Evolutionary conservation across 2,797 vertebrate genomes (phyloP).

Genomic region (Alcedo atthis): DNA sequence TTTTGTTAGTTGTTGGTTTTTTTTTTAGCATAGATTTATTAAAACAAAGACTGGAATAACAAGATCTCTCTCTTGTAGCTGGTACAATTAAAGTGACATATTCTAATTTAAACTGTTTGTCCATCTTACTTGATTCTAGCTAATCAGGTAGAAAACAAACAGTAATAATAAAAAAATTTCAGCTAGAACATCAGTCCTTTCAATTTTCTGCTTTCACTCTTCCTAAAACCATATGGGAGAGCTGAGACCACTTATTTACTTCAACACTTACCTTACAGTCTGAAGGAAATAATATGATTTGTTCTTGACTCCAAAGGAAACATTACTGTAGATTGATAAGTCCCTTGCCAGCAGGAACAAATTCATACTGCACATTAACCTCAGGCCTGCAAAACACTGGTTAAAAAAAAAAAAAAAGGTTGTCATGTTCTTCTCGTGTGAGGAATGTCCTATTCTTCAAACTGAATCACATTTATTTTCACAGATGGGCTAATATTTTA

Average conservation of each 20-base stretch:
- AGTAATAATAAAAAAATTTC: not conserved
- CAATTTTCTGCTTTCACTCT: not conserved
- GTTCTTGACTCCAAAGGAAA: not conserved
- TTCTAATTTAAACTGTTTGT: not conserved
- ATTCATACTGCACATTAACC: not conserved
- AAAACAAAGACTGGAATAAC: not conserved
- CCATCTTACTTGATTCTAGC: not conserved
- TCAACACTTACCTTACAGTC: not conserved
- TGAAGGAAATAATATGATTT: not conserved
- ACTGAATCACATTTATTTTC: slow-evolving; percentile 36
- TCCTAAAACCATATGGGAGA: not conserved
- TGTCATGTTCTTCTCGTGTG: not conserved
- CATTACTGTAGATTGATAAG: not conserved
- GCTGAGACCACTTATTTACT: not conserved
- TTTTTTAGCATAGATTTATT: not conserved
- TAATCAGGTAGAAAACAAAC: not conserved
- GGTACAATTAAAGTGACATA: not conserved
- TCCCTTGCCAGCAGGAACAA: not conserved
- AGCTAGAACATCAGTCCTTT: not conserved
- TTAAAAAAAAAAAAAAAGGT: not conserved
- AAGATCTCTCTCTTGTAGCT: not conserved
- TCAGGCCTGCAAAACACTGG: not conserved
- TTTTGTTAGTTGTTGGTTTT: not conserved
- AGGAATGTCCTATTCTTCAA: slow-evolving; percentile 24
- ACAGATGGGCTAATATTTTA: slow-evolving; percentile 52